Evolutionary conservation across 1,140 invertebrate genomes (phyloP), one percentile per base, ranked within the genome.

Genomic region (Potamilus streckersoni): DNA sequence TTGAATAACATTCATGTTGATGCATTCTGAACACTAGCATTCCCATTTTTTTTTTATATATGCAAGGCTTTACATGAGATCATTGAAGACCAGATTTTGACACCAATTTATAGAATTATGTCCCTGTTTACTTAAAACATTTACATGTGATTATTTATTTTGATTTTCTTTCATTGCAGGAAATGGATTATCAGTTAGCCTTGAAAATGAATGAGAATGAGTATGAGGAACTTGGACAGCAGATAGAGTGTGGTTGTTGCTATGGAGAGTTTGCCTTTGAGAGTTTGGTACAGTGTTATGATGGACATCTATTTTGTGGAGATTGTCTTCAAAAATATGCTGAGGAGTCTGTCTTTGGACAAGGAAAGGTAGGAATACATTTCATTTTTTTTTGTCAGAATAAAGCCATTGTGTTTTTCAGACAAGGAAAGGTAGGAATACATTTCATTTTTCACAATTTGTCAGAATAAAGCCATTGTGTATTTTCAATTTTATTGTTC

Each of bases 241-340:
- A 61, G 70, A 86, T 88, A n/a, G 87, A 88, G 74, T 88, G 87
- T 83, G 83, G 81, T 5, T 88, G 87, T 67, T 88, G 87, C 68
- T 88, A 82, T 71, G 77, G 78, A 8, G 85, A 87, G 59, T 78
- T 75, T 56, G 71, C 81, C 14, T 86, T 88, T 79, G 87, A 86
- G 56, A 73, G 75, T 13, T 84, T 88, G 81, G 82, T 86, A 5
- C 87, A 88, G 77, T 88, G 87, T 75, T 84, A 79, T 73, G 87
- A 87, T 16, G 85, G 87, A 2, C 87, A 88, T 77, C 80, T 88
- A 15, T 86, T 88, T 71, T 88, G 87, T 79, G 69, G 74, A 23
- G 81, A 82, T 14, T 88, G 87, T 74, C 79, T 88, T 6, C 72
- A 82, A 19, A 74, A 79, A 55, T 88, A 87, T 78, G 83, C 84